phyloP scores from a whole-genome alignment of 1,140 invertebrate genomes.

The Laupala kohalensis region DNA sequence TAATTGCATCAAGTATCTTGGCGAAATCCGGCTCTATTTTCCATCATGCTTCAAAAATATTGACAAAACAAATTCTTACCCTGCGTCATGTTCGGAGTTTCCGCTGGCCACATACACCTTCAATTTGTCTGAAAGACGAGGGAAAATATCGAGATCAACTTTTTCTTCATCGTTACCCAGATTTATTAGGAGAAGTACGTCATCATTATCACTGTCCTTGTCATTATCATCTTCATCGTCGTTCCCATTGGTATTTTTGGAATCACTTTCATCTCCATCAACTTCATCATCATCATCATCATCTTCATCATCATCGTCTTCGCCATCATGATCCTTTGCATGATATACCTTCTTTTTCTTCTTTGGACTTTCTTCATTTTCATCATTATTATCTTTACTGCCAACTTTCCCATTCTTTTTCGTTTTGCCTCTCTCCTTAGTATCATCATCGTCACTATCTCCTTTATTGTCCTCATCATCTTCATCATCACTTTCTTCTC shows the following conservation, averaged over 20 bases:
- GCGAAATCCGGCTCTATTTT: too few relatives aligned
- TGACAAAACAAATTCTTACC: neutral
- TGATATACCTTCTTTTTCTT: neutral
- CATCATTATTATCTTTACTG: slow-evolving; percentile 1
- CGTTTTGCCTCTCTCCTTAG: too few relatives aligned
- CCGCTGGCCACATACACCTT: slow-evolving; percentile 4
- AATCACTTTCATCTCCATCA: slow-evolving; percentile 5
- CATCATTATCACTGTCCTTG: slow-evolving; percentile 10
- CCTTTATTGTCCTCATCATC: neutral
- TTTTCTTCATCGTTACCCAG: slow-evolving; percentile 12
- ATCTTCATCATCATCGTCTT: neutral
- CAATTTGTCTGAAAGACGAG: neutral
- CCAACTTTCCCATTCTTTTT: too few relatives aligned
- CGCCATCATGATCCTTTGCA: neutral
- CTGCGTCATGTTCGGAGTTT: neutral
- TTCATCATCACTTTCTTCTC: neutral
- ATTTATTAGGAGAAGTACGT: slow-evolving; percentile 5
- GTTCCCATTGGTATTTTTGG: neutral
- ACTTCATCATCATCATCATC: slow-evolving; percentile 3
- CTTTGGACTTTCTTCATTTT: neutral
- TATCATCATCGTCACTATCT: neutral
- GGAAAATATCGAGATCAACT: slow-evolving; percentile 8
- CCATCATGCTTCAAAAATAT: too few relatives aligned
- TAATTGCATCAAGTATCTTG: too few relatives aligned
- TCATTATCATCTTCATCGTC: slow-evolving; percentile 3